Conservation (phyloP, 2,888 invertebrate genomes). For the Xanthia togata region DNA sequence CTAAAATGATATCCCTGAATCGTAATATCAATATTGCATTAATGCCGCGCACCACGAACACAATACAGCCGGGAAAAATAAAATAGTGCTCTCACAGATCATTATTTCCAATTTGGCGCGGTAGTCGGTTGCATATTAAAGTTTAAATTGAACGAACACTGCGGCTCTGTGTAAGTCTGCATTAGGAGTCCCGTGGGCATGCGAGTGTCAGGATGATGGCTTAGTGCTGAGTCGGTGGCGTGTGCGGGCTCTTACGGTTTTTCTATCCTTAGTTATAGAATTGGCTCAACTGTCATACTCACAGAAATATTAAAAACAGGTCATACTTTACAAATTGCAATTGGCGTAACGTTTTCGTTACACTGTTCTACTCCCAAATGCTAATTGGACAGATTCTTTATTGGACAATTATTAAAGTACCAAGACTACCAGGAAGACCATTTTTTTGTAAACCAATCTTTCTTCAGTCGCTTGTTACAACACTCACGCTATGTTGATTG, state of each 20-base stretch:
- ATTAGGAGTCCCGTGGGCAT: slow-evolving; percentile 84
- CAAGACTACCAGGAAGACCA: neutral
- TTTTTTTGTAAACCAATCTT: neutral
- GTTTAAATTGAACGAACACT: slow-evolving; percentile 88
- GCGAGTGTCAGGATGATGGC: slow-evolving; percentile 63
- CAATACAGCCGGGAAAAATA: slow-evolving; percentile 63
- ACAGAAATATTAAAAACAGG: too few relatives aligned
- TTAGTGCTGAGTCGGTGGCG: slow-evolving; percentile 38
- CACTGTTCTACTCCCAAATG: neutral
- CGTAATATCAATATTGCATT: slow-evolving; percentile 60
- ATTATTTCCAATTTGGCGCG: slow-evolving; percentile 87
- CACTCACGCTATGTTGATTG: neutral
- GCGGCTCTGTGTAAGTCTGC: slow-evolving; percentile 87
- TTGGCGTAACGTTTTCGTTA: neutral
- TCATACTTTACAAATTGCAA: slow-evolving; percentile 16
- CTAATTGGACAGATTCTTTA: neutral
- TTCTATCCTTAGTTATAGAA: neutral
- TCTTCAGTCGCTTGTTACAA: neutral
- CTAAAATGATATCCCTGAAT: slow-evolving; percentile 38
- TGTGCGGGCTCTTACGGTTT: slow-evolving; percentile 27
- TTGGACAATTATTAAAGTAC: neutral
- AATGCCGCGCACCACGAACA: slow-evolving; percentile 44
- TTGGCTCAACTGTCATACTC: slow-evolving; percentile 1
- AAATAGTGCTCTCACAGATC: slow-evolving; percentile 75
- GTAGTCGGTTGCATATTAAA: slow-evolving; percentile 87